phyloP scores from a whole-genome alignment of 2,888 invertebrate genomes.

The Azorinus chamasolen region DNA sequence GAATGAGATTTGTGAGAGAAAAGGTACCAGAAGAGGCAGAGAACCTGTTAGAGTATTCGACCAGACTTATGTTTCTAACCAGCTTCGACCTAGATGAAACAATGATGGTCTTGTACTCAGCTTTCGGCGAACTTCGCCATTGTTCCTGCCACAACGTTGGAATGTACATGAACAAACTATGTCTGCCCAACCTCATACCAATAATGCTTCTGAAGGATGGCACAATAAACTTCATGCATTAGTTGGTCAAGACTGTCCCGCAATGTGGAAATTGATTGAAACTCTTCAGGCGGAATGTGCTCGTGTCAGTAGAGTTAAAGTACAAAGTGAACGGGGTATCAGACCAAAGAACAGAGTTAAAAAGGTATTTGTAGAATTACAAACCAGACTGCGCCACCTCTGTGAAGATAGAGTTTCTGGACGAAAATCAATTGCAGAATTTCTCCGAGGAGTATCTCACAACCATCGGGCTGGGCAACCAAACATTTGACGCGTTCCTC shows the following conservation, averaged over 20 bases:
- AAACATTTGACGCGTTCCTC: conserved; percentile 10
- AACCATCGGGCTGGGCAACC: conserved; percentile 9
- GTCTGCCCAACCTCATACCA: conserved; percentile 8
- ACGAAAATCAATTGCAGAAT: conserved; percentile 9
- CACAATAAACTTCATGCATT: conserved; percentile 14
- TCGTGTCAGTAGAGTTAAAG: conserved; percentile 8
- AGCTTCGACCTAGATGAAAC: conserved; percentile 8
- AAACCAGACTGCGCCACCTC: conserved; percentile 9
- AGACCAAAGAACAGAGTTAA: conserved; percentile 15
- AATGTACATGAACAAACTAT: conserved; percentile 7
- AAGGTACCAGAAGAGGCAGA: conserved; percentile 14
- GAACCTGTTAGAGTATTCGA: conserved; percentile 17
- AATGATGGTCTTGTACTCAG: conserved; percentile 4
- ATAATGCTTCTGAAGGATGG: conserved; percentile 15
- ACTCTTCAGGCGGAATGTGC: conserved; percentile 7
- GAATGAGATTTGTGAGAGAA: conserved; percentile 7
- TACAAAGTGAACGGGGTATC: conserved; percentile 14
- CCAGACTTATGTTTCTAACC: conserved; percentile 13
- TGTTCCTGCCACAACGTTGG: conserved; percentile 12
- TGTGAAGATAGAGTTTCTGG: conserved; percentile 11
- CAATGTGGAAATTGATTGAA: conserved; percentile 15
- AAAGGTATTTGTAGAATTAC: conserved; percentile 18
- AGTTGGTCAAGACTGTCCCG: conserved; percentile 13
- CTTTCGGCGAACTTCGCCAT: conserved; percentile 11
- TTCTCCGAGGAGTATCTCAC: conserved; percentile 10